Evolutionary conservation across 2,797 vertebrate species (phyloP), one percentile per base, ranked within the genome.

Genomic region (Poecile montanus): DNA sequence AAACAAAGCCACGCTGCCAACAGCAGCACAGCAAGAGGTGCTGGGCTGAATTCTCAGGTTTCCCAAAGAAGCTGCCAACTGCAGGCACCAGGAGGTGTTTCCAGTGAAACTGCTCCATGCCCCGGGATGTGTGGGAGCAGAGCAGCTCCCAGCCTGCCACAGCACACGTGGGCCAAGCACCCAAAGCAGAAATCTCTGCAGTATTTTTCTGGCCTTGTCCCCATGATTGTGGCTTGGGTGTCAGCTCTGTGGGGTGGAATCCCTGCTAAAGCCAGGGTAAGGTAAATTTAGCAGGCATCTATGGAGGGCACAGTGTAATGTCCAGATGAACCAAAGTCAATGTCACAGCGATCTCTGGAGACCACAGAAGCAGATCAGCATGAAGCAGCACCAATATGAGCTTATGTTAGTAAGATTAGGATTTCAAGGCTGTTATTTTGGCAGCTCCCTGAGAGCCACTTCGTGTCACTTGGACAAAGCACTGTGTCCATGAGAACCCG

Each of bases 401-500:
- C 73, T 96, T 88, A 66, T 16, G 47, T 56, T 87, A 95, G 82
- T 85, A 86, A 53, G 92, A 96, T 95, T 89, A 96, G 26, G 32
- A 85, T 87, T 92, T 65, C 79, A 88, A 90, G 88, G 53, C 36
- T 1, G 0, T 63, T 56, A 25, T 79, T 92, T 91, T 70, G 82
- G 57, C 70, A 88, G 36, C 57, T 57, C 73, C 50, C 85, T 48
- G 48, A 88, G 53, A 91, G 42, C 8, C 2, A 20, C 12, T 74
- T 85, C 10, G 2, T 15, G 32, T 73, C 75, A 77, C 66, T 85
- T n/a, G 51, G 53, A 34, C 47, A 89, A 81, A 88, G n/a, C 47
- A 3, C 19, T 20, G 57, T 60, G 36, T n/a, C 54, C 40, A 2
- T 2, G 2, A 79, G 48, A 67, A 42, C 42, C 60, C 4, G 0